Conservation (phyloP, 1,140 invertebrate genomes). For the Elysia chlorotica region DNA sequence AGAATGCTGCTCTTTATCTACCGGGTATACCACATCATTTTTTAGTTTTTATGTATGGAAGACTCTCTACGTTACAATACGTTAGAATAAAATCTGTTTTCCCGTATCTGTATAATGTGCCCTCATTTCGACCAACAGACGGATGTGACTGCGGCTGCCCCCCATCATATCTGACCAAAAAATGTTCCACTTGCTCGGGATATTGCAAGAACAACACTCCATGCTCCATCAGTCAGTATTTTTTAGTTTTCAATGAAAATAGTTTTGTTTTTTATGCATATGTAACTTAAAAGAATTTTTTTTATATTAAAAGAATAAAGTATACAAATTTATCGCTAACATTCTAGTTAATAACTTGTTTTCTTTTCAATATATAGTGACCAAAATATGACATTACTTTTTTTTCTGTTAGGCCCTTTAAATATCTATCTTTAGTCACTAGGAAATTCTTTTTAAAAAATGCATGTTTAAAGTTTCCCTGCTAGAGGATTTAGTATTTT, state of each 20-base stretch:
- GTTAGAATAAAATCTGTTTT: not conserved
- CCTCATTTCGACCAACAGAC: not conserved
- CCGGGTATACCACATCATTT: not conserved
- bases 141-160: constrained; percentile 26
- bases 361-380: not conserved
- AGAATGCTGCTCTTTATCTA: not conserved
- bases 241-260: too few relatives aligned
- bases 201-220: constrained; percentile 30
- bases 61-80: not conserved
- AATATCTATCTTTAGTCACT: too few relatives aligned
- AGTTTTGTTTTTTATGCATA: too few relatives aligned
- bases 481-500: too few relatives aligned
- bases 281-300: too few relatives aligned
- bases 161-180: not conserved
- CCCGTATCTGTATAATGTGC: too few relatives aligned
- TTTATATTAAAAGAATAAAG: too few relatives aligned
- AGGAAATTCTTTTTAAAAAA: too few relatives aligned
- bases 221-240: constrained; percentile 25
- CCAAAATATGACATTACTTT: too few relatives aligned
- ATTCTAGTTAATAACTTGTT: not conserved
- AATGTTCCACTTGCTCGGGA: constrained; percentile 1
- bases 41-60: not conserved
- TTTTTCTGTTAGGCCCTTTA: too few relatives aligned
- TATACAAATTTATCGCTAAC: not conserved
- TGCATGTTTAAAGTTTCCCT: too few relatives aligned